A percentile compares a stretch with the other conserved stretches of the same genome.
Conservation (phyloP, 2,888 invertebrate genomes). For the Sericinus montela region DNA sequence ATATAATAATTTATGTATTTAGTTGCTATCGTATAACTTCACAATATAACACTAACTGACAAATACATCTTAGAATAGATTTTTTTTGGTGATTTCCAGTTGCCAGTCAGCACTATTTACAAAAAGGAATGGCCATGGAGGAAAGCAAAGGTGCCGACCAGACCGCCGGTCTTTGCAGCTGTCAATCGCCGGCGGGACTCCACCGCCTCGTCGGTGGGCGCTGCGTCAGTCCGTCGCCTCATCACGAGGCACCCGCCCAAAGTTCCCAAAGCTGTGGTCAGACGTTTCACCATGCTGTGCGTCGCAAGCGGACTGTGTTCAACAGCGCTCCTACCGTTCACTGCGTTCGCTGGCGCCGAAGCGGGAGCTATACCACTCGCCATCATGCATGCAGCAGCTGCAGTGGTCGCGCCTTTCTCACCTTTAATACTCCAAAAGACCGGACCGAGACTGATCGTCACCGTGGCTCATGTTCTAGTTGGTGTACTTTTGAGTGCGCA, state of each 20-base stretch:
- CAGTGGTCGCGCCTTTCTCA: slow-evolving; percentile 73
- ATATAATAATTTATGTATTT: too few species aligned
- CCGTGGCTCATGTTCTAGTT: slow-evolving; percentile 75
- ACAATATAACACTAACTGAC: too few species aligned
- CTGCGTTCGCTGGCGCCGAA: slow-evolving; percentile 69
- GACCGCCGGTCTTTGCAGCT: slow-evolving; percentile 33
- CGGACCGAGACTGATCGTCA: slow-evolving; percentile 56
- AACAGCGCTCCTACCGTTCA: slow-evolving; percentile 81
- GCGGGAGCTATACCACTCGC: slow-evolving; percentile 82
- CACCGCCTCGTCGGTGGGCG: slow-evolving; percentile 85
- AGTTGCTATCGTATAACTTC: too few species aligned
- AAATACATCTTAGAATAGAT: too few species aligned
- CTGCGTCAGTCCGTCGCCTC: slow-evolving; percentile 86
- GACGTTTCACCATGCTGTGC: slow-evolving; percentile 75
- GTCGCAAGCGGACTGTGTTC: slow-evolving; percentile 81
- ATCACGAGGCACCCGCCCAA: slow-evolving; percentile 76
- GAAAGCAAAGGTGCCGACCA: slow-evolving; percentile 49
- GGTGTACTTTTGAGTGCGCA: slow-evolving; percentile 81
- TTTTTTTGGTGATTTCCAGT: slow-evolving; percentile 32
- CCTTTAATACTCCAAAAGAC: slow-evolving; percentile 65
- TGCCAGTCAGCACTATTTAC: slow-evolving; percentile 63
- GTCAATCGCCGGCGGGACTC: slow-evolving; percentile 81
- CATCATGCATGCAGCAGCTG: slow-evolving; percentile 80
- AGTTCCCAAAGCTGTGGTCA: slow-evolving; percentile 69
- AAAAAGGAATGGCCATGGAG: slow-evolving; percentile 74